phyloP scores from a whole-genome alignment of 2,113 vertebrate species.

The Hippocampus comes region DNA sequence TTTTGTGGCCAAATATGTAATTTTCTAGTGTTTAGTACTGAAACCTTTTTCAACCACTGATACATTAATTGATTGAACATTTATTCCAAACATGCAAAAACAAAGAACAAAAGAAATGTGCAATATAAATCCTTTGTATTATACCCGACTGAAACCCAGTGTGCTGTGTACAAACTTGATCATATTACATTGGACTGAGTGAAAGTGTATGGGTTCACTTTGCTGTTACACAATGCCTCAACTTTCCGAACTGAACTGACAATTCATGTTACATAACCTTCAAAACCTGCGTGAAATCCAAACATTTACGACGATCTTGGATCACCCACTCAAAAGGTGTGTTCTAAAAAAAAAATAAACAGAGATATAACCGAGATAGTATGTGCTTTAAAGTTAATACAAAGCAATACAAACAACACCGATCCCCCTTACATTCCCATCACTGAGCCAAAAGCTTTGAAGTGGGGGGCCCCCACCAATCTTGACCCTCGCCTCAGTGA shows the following conservation, averaged over 20 bases:
- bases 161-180: not conserved
- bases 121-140: not conserved
- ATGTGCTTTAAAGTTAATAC: not conserved
- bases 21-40: not conserved
- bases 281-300: not conserved
- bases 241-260: not conserved
- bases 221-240: not conserved
- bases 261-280: not conserved
- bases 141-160: not conserved
- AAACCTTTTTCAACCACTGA: not conserved
- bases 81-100: not conserved
- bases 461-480: constrained; percentile 15
- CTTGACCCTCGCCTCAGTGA: constrained; percentile 34
- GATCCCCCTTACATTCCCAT: constrained; percentile 9
- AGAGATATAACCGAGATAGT: not conserved
- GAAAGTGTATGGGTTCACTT: not conserved
- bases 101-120: not conserved
- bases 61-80: not conserved
- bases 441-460: constrained; percentile 30
- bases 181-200: not conserved
- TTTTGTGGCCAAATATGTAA: not conserved
- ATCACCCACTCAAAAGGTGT: not conserved
- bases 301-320: not conserved
- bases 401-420: not conserved
- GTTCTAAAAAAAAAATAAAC: not conserved